Conservation (phyloP, 2,888 invertebrate genomes). For the Campaea margaritaria region DNA sequence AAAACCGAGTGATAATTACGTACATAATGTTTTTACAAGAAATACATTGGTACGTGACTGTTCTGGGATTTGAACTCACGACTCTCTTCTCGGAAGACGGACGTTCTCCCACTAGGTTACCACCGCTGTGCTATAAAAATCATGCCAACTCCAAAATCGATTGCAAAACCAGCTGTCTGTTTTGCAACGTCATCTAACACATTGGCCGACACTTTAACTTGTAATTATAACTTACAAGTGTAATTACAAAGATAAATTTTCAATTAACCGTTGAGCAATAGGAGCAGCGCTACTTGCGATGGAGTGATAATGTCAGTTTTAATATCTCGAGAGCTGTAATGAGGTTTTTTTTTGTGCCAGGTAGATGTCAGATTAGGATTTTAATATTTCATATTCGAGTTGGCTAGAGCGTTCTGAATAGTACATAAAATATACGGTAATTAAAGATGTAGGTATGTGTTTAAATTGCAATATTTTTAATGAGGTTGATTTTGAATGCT, state of each 20-base stretch:
- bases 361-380: conserved; percentile 21
- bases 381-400: conserved; percentile 11
- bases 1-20: no score
- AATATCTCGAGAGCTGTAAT: conserved; percentile 42
- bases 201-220: conserved; percentile 8
- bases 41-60: no score
- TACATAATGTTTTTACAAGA: no score
- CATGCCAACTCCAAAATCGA: not conserved
- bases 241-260: conserved; percentile 48
- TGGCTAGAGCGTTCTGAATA: not conserved
- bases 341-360: conserved; percentile 21
- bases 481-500: no score
- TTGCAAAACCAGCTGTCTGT: conserved; percentile 1
- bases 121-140: no score
- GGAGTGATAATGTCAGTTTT: conserved; percentile 46
- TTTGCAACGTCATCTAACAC: conserved; percentile 14
- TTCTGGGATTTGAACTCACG: no score
- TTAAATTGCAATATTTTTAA: no score
- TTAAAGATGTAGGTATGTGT: no score
- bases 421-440: no score
- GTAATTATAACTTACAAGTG: conserved; percentile 33
- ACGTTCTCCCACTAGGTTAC: no score
- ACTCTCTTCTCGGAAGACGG: no score
- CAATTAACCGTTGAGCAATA: conserved; percentile 48
- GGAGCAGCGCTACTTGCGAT: conserved; percentile 33